Evolutionary conservation across 2,888 invertebrate genomes (phyloP).

Genomic region (Xanthia icteritia): DNA sequence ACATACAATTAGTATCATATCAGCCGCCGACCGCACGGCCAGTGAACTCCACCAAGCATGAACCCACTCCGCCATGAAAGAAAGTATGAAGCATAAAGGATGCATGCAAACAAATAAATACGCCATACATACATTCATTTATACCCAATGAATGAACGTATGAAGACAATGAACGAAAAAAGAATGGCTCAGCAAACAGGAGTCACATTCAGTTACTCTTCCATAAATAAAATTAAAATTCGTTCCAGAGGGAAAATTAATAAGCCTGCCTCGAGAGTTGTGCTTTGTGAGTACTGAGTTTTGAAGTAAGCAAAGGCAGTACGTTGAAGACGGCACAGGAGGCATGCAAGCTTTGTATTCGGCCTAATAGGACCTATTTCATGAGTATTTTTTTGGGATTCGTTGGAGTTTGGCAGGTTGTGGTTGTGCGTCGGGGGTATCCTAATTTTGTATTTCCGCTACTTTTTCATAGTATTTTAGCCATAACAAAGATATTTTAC

Average conservation of each 20-base stretch:
- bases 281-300: conserved; percentile 52
- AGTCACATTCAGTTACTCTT: conserved; percentile 46
- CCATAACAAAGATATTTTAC: background rate
- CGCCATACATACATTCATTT: conserved; percentile 47
- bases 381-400: conserved; percentile 6
- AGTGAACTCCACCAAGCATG: conserved; percentile 36
- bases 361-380: background rate
- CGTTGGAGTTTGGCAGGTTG: background rate
- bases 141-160: conserved; percentile 56
- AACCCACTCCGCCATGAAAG: conserved; percentile 36
- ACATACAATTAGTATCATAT: background rate
- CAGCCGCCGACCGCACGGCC: conserved; percentile 27
- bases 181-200: conserved; percentile 50
- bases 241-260: conserved; percentile 56
- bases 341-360: conserved; percentile 5
- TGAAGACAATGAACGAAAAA: conserved; percentile 57
- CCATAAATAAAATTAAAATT: conserved; percentile 63
- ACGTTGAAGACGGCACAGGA: conserved; percentile 15
- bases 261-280: conserved; percentile 48
- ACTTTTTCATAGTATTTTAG: background rate
- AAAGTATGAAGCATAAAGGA: conserved; percentile 36
- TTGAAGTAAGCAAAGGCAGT: conserved; percentile 30
- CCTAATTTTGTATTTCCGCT: background rate
- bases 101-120: conserved; percentile 53
- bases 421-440: too few relatives aligned